Evolutionary conservation across 2,113 vertebrate genomes (phyloP).

Genomic region (Setophaga kirtlandii): DNA sequence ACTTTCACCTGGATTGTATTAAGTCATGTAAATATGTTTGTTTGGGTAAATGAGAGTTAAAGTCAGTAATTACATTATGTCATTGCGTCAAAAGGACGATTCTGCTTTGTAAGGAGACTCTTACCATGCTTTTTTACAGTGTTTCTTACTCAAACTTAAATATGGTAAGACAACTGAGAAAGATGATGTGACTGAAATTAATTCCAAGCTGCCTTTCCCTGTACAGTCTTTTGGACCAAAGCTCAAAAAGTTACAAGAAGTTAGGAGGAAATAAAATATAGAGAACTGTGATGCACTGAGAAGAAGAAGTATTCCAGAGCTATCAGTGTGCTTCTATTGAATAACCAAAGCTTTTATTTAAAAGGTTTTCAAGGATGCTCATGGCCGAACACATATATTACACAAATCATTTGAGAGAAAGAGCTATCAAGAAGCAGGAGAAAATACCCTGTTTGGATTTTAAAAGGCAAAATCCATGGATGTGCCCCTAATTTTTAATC

Average conservation of each 20-base stretch:
- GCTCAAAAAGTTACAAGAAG: background rate
- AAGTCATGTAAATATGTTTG: background rate
- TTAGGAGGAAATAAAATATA: background rate
- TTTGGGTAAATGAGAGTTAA: background rate
- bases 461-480: background rate
- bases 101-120: background rate
- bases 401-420: background rate
- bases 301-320: background rate
- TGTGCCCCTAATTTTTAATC: background rate
- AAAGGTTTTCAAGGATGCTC: background rate
- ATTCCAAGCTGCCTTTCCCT: background rate
- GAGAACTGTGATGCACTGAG: background rate
- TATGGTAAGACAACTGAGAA: background rate
- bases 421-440: background rate
- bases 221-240: background rate
- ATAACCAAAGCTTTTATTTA: background rate
- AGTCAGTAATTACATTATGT: background rate
- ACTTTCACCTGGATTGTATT: background rate
- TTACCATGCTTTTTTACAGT: background rate
- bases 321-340: background rate
- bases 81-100: background rate
- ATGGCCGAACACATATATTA: background rate
- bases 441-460: background rate
- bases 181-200: background rate
- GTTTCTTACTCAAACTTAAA: conserved; percentile 26